Conservation (phyloP, 1,140 invertebrate genomes). For the Hydropsyche tenuis region DNA sequence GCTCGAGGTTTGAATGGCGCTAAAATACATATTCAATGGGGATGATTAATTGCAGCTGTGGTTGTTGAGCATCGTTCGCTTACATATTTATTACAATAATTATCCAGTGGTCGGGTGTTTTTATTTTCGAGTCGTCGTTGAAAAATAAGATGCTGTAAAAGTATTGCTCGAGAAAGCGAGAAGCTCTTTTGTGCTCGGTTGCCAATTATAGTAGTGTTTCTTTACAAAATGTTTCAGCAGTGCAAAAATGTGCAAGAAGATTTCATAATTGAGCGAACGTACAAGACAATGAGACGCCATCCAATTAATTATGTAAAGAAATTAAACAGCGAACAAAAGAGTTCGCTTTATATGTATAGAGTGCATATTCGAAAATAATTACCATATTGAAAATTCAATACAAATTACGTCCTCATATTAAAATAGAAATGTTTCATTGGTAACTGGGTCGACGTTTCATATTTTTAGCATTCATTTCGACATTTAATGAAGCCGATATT, state of each 20-base stretch:
- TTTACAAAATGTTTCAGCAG: no score
- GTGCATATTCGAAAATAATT: no score
- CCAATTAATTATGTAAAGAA: no score
- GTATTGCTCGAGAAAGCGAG: background rate
- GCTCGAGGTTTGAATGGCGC: background rate
- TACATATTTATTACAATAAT: constrained; percentile 27
- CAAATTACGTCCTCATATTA: no score
- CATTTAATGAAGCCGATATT: no score
- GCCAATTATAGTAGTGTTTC: background rate
- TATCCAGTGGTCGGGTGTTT: background rate
- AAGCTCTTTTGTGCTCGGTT: background rate
- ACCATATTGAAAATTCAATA: no score
- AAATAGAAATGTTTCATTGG: background rate
- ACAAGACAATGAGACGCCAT: background rate
- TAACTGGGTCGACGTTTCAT: background rate
- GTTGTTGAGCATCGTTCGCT: background rate
- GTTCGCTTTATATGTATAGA: no score
- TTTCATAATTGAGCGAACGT: background rate
- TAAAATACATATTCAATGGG: constrained; percentile 18
- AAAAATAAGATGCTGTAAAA: constrained; percentile 5
- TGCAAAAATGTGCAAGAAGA: background rate
- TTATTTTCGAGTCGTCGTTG: background rate
- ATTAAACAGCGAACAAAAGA: no score
- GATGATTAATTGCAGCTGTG: constrained; percentile 23
- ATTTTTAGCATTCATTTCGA: background rate